These are phyloP conservation scores for Drosophila tripunctata DNA, from an alignment of 2,888 invertebrate genomes.

Conservation along the genomic window DNA sequence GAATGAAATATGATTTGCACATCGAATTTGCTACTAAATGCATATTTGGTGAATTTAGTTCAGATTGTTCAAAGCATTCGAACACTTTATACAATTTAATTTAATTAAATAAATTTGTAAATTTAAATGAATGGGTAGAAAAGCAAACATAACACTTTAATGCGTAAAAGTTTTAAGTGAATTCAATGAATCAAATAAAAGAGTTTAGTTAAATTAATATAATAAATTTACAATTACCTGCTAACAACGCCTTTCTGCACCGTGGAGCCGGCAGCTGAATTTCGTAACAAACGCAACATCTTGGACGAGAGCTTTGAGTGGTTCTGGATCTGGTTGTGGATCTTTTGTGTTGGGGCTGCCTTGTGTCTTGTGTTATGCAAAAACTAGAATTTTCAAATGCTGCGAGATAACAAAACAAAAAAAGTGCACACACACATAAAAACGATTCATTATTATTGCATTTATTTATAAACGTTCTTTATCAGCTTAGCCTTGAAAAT, in stretches of 20 bases:
- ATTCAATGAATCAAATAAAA: too few species aligned
- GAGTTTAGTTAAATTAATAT: not conserved
- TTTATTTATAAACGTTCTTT: constrained; percentile 33
- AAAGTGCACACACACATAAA: constrained; percentile 13
- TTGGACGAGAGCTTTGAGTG: constrained; percentile 35
- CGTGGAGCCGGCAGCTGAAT: constrained; percentile 9
- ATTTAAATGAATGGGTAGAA: too few species aligned
- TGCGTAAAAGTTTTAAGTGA: too few species aligned
- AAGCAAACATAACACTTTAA: too few species aligned
- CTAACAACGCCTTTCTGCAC: constrained; percentile 31
- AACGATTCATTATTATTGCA: constrained; percentile 53
- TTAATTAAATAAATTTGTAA: not conserved
- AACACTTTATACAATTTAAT: too few species aligned
- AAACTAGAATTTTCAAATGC: constrained; percentile 23
- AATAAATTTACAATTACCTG: constrained; percentile 29
- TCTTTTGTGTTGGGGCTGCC: constrained; percentile 16
- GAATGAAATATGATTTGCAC: too few species aligned
- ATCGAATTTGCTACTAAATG: too few species aligned
- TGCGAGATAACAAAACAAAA: constrained; percentile 12
- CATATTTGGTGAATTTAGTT: too few species aligned
- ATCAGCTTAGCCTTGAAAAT: constrained; percentile 66
- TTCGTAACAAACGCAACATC: constrained; percentile 62
- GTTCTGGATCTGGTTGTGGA: constrained; percentile 9
- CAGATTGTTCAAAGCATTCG: too few species aligned
- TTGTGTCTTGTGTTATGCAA: constrained; percentile 63